Conservation (phyloP, 2,888 invertebrate species). For the Crocallis elinguaria region DNA sequence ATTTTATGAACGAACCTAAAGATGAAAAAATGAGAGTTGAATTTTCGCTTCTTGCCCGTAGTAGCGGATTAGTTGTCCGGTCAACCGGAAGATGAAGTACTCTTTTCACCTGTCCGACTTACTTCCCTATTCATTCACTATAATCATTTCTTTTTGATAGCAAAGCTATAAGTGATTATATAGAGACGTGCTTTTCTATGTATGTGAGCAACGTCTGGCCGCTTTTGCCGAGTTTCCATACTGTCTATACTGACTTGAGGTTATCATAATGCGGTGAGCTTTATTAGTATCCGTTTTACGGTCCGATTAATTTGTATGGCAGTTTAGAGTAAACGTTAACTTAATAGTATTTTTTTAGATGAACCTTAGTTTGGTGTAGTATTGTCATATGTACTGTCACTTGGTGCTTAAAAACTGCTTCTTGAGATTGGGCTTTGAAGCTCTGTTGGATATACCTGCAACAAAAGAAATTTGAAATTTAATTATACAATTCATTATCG, state of each 20-base stretch:
- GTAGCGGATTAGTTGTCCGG: too few relatives aligned
- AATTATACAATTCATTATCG: conserved; percentile 18
- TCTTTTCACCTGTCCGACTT: too few relatives aligned
- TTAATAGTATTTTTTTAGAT: conserved; percentile 33
- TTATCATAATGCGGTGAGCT: conserved; percentile 36
- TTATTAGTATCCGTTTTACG: conserved; percentile 39
- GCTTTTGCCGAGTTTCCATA: not conserved
- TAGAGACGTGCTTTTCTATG: not conserved
- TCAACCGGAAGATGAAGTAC: too few relatives aligned
- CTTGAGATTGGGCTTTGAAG: conserved; percentile 15
- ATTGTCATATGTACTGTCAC: too few relatives aligned
- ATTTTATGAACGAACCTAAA: too few relatives aligned
- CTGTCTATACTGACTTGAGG: conserved; percentile 5
- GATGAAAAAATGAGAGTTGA: too few relatives aligned
- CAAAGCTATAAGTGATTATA: too few relatives aligned
- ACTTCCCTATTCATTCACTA: too few relatives aligned
- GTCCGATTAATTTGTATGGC: conserved; percentile 44
- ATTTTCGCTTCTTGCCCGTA: too few relatives aligned
- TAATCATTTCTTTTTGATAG: too few relatives aligned
- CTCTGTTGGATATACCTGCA: conserved; percentile 26
- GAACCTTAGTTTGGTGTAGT: too few relatives aligned
- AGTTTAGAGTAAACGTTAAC: conserved; percentile 42
- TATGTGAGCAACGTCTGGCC: not conserved
- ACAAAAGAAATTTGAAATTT: conserved; percentile 27
- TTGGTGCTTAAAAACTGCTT: conserved; percentile 14